Evolutionary conservation across 2,888 invertebrate genomes (phyloP).

Genomic region (Piscicola geometra): DNA sequence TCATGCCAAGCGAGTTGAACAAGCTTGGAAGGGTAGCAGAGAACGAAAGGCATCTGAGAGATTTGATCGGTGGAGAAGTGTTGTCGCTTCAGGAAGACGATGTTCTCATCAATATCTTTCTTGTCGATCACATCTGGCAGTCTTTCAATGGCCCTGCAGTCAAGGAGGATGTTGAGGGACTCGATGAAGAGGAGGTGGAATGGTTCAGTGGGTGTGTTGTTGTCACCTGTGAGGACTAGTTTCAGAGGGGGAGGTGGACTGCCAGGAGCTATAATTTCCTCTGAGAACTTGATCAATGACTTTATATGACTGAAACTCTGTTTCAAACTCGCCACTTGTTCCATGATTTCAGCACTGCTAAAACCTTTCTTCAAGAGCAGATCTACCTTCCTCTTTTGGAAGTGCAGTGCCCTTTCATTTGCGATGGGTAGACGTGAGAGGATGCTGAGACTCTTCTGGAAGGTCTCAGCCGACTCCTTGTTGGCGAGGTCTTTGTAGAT

Average conservation of each 20-base stretch:
- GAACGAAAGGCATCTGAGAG: background rate
- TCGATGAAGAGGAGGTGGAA: slow-evolving; percentile 1
- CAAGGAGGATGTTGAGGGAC: background rate
- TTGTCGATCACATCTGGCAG: background rate
- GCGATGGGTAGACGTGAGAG: background rate
- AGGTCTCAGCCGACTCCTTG: background rate
- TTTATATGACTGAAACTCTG: background rate
- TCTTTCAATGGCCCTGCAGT: background rate
- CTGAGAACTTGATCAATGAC: background rate
- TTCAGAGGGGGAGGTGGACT: background rate
- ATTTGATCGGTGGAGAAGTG: background rate
- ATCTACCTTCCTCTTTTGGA: background rate
- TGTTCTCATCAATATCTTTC: background rate
- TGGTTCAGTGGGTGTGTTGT: background rate
- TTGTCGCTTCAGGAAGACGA: background rate
- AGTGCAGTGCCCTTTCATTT: background rate
- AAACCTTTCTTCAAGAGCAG: background rate
- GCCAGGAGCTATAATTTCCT: background rate
- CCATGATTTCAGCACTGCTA: background rate
- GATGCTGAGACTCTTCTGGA: slow-evolving; percentile 2
- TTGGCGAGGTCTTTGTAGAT: background rate
- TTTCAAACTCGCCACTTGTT: background rate
- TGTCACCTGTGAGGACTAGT: background rate
- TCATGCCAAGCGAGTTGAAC: background rate
- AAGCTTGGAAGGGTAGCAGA: slow-evolving; percentile 1